These are phyloP conservation scores for Gobio occitaniae DNA, from an alignment of 2,797 vertebrate species.

Conservation along the genomic window DNA sequence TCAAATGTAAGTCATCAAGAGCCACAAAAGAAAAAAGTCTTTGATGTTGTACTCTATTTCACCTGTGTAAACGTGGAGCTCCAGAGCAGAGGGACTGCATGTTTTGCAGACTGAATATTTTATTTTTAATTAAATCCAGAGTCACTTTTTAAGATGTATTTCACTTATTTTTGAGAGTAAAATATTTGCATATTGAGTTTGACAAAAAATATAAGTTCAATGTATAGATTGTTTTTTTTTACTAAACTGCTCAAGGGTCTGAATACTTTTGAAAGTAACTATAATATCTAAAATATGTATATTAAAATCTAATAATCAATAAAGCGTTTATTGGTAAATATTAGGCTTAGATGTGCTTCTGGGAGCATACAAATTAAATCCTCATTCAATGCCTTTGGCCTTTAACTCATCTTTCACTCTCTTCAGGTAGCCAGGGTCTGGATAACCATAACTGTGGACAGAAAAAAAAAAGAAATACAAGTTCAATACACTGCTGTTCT, in stretches of 20 bases:
- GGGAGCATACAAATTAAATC: neutral
- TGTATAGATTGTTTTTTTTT: neutral
- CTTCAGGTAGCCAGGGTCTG: conserved; percentile 72
- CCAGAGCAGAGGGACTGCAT: neutral
- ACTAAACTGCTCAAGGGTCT: neutral
- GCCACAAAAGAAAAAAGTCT: neutral
- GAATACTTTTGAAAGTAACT: neutral
- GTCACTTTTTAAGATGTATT: neutral
- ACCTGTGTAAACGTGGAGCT: neutral
- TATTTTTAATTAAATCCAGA: neutral
- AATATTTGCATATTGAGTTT: neutral
- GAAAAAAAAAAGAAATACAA: neutral
- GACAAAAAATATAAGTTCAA: neutral
- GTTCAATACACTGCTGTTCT: neutral
- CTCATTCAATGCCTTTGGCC: conserved; percentile 77
- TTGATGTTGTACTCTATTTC: neutral
- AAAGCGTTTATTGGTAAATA: no score
- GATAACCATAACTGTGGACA: conserved; percentile 75
- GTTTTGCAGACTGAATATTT: neutral
- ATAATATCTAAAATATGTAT: neutral
- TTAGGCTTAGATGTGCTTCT: neutral
- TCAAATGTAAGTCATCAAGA: neutral
- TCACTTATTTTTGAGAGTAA: neutral
- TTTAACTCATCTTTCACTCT: conserved; percentile 80
- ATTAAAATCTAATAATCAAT: neutral